A percentile compares a stretch with the other conserved stretches of the same genome.
Evolutionary conservation across 1,140 invertebrate species (phyloP).

Genomic region (Drosophila melanogaster): DNA sequence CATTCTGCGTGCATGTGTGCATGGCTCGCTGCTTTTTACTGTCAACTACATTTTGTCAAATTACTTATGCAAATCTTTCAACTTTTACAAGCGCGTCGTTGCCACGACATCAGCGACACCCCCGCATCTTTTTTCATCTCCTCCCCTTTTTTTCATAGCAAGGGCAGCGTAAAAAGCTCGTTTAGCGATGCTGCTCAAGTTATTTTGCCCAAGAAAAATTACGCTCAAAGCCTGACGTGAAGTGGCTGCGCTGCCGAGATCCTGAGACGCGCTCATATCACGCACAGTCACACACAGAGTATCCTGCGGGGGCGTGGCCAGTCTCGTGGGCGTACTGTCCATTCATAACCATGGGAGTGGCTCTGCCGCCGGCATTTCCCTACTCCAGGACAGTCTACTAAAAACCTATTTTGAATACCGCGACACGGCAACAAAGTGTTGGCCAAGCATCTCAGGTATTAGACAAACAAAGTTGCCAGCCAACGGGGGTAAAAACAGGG

Average conservation of each 20-base stretch:
- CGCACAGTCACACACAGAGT: conserved; percentile 38
- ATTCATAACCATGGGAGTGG: conserved; percentile 51
- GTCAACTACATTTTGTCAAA: conserved; percentile 83
- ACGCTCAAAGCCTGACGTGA: conserved; percentile 73
- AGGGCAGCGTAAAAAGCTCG: conserved; percentile 67
- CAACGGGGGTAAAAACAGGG: conserved; percentile 12
- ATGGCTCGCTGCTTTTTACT: conserved; percentile 70
- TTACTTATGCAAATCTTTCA: conserved; percentile 83
- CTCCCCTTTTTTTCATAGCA: conserved; percentile 15
- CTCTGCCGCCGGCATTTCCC: conserved; percentile 13
- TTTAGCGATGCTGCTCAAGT: conserved; percentile 57
- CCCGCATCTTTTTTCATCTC: not conserved
- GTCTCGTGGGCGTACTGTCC: conserved; percentile 13
- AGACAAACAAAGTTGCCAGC: conserved; percentile 73
- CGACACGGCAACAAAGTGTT: conserved; percentile 50
- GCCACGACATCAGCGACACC: conserved; percentile 58
- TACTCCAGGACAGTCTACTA: conserved; percentile 60
- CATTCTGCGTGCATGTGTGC: conserved; percentile 52
- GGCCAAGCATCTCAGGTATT: conserved; percentile 55
- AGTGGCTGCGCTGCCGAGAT: conserved; percentile 49
- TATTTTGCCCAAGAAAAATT: conserved; percentile 61
- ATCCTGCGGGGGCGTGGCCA: conserved; percentile 9
- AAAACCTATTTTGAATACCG: conserved; percentile 73
- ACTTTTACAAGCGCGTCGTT: conserved; percentile 80
- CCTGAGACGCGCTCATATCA: conserved; percentile 58